These are phyloP conservation scores for Tipula helvola DNA, from an alignment of 2,888 invertebrate species.

Conservation along the genomic window DNA sequence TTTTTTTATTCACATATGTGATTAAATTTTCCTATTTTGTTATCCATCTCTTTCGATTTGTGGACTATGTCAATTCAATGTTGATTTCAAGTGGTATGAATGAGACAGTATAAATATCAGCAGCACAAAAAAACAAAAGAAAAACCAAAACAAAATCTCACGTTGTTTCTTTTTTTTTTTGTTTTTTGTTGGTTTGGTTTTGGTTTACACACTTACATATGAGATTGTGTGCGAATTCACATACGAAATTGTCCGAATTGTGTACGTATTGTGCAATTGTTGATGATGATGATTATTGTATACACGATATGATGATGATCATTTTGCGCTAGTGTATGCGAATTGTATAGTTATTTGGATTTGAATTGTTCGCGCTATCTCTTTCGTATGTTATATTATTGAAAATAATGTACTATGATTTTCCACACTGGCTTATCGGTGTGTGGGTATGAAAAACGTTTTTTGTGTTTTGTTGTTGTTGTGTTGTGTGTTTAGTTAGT, in stretches of 20 bases:
- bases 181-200: background rate
- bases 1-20: background rate
- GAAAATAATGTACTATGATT: background rate
- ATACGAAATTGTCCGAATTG: background rate
- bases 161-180: background rate
- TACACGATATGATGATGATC: background rate
- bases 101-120: background rate
- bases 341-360: background rate
- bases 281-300: too few relatives aligned
- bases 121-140: background rate
- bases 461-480: background rate
- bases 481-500: too few relatives aligned
- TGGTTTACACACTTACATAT: background rate
- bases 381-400: background rate
- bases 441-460: background rate
- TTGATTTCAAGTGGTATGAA: background rate
- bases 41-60: background rate
- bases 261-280: background rate
- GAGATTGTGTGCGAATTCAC: background rate
- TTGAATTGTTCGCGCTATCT: background rate
- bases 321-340: background rate
- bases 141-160: background rate
- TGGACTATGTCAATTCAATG: background rate
- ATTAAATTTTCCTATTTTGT: background rate
- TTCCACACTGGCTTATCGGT: background rate